Percentiles rank a stretch among this genome's conserved stretches.
phyloP scores from a whole-genome alignment of 2,888 invertebrate genomes.

The Artemia sp. region DNA sequence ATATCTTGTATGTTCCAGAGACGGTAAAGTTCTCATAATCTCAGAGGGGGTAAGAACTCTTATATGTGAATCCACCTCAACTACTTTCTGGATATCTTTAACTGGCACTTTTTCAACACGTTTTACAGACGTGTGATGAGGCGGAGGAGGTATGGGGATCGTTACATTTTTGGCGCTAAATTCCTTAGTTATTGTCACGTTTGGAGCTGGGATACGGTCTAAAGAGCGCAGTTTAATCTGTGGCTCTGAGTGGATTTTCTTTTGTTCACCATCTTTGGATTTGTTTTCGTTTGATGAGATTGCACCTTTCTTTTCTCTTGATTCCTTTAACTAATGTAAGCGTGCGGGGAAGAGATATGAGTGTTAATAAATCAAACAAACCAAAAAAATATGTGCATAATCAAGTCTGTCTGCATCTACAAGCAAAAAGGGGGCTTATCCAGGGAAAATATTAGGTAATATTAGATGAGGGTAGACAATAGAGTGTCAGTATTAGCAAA shows the following conservation, averaged over 20 bases:
- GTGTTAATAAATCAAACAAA: background rate
- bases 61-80: slow-evolving; percentile 43
- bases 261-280: background rate
- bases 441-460: too few relatives aligned
- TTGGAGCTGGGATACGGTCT: slow-evolving; percentile 3
- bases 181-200: slow-evolving; percentile 11
- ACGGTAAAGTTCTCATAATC: slow-evolving; percentile 77
- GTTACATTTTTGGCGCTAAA: slow-evolving; percentile 6
- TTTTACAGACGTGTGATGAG: background rate
- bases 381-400: too few relatives aligned
- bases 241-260: background rate
- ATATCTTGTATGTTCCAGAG: slow-evolving; percentile 50
- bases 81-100: slow-evolving; percentile 3
- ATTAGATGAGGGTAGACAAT: too few relatives aligned
- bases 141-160: background rate
- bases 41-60: slow-evolving; percentile 73
- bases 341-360: slow-evolving; percentile 3
- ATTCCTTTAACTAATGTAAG: slow-evolving; percentile 10
- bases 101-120: background rate
- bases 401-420: too few relatives aligned
- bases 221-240: background rate
- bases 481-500: too few relatives aligned
- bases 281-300: background rate
- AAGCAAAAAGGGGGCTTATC: too few relatives aligned
- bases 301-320: slow-evolving; percentile 3